phyloP scores from a whole-genome alignment of 2,113 vertebrate genomes.

The Cnemophilus loriae region DNA sequence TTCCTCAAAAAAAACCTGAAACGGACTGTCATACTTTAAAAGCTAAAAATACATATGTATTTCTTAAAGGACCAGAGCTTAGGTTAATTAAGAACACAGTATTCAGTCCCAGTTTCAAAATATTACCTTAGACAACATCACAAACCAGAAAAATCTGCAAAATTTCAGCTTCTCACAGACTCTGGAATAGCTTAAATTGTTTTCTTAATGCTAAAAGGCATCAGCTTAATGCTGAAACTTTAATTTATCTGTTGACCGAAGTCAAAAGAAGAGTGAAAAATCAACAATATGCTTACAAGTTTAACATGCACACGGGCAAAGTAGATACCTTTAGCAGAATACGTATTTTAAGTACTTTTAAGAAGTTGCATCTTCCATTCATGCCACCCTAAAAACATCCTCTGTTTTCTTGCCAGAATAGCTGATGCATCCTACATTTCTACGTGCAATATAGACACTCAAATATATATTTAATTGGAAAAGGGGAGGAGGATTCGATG shows the following conservation, averaged over 20 bases:
- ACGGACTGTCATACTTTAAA: neutral
- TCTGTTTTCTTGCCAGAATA: neutral
- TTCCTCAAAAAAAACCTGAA: neutral
- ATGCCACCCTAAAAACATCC: neutral
- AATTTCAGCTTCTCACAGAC: neutral
- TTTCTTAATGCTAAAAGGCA: neutral
- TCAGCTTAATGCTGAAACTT: neutral
- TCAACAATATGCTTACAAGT: fast-evolving
- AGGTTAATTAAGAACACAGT: neutral
- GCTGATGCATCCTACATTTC: neutral
- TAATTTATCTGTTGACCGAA: neutral
- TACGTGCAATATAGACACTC: neutral
- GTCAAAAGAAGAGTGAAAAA: neutral
- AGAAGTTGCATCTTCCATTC: neutral
- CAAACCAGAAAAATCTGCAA: neutral
- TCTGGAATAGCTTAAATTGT: neutral
- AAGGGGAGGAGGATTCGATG: fast-evolving
- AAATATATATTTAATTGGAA: neutral
- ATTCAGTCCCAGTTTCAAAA: neutral
- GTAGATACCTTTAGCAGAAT: neutral
- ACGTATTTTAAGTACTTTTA: neutral
- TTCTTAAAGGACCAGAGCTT: neutral
- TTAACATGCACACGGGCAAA: fast-evolving
- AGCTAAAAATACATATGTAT: neutral
- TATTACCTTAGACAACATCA: neutral